Base-by-base conservation (phyloP, 2,888 invertebrate genomes). In the Dryocosmus kuriphilus region DNA sequence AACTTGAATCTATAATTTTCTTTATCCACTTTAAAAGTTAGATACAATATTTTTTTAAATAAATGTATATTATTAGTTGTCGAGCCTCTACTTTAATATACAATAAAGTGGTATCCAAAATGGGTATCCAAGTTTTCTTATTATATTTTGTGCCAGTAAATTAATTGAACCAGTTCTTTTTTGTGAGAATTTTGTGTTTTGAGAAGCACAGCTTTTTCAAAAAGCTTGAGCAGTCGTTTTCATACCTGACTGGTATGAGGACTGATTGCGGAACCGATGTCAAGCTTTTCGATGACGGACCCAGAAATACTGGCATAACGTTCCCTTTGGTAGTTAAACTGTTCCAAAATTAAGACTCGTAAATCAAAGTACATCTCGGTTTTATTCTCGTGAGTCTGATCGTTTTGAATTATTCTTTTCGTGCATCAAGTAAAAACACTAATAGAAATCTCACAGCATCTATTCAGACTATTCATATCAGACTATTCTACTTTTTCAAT, bases 301-400 rank as follows among this genome's bases (percentile, higher is more conserved):
- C 95, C 95, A 86, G 96, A 95, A 88, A 96, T 95, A 92, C 96
- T 96, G 87, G 96, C 96, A 92, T 94, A 96, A 93, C 95, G 96
- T 93, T 96, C 96, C 88, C 96, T 96, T 89, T 95, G 94, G 88
- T 95, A 94, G 91, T 95, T 95, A 92, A 94, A 94, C 95, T 95
- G 94, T 90, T 93, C 93, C 86, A 79, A 86, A 76, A 76, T 35
- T 38, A 61, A 75, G n/a, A 57, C 30, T 30, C 27, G 46, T 67
- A 41, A 74, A 67, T 71, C 63, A 80, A 77, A 62, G 46, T 46
- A 41, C 62, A 38, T 57, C 19, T 14, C 22, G 14, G 35, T 30
- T 41, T 24, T 27, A 9, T 5, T 57, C 60, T 30, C 61, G 60
- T 16, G 57, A 67, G 27, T 79, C 74, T 62, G 51, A 9, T 71